These are phyloP conservation scores for Ianthella basta DNA, from an alignment of 37 sponge, comb jelly and placozoan species.

Conservation along the genomic window DNA sequence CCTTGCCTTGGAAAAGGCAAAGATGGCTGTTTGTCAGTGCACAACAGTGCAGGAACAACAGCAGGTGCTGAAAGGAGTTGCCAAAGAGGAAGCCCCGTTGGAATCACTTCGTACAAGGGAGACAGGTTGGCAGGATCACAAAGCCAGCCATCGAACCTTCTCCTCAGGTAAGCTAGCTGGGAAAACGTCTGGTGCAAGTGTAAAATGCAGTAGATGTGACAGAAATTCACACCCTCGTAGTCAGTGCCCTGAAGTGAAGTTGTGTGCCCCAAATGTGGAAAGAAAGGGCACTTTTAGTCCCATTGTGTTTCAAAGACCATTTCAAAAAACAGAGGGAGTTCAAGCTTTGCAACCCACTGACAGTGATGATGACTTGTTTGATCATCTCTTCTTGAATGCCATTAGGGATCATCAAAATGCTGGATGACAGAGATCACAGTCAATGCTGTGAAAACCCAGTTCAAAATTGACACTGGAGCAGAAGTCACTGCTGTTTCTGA, in stretches of 20 bases:
- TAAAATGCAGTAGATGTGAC: too few species aligned
- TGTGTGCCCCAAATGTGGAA: slow-evolving; percentile 42
- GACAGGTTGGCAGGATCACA: not conserved
- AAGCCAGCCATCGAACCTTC: not conserved
- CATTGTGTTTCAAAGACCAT: not conserved
- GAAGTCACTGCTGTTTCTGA: slow-evolving; percentile 37
- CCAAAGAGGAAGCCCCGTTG: not conserved
- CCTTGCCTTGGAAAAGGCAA: slow-evolving; percentile 32
- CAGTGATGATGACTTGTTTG: not conserved
- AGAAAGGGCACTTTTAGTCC: slow-evolving; percentile 52
- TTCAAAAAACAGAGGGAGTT: not conserved
- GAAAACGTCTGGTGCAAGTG: too few species aligned
- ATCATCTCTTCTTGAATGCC: slow-evolving; percentile 22
- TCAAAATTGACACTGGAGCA: slow-evolving; percentile 46
- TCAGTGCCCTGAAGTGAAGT: slow-evolving; percentile 43
- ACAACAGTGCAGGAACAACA: slow-evolving; percentile 39
- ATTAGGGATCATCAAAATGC: not conserved
- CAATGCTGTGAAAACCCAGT: not conserved
- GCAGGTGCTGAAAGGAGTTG: not conserved
- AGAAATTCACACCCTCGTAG: slow-evolving; percentile 2
- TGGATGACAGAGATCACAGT: slow-evolving; percentile 24
- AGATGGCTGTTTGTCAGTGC: slow-evolving; percentile 2
- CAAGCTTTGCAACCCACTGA: not conserved
- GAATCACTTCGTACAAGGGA: not conserved
- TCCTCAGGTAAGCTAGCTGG: too few species aligned